phyloP scores from a whole-genome alignment of 2,113 vertebrate genomes.

The Heterotilapia buettikoferi region DNA sequence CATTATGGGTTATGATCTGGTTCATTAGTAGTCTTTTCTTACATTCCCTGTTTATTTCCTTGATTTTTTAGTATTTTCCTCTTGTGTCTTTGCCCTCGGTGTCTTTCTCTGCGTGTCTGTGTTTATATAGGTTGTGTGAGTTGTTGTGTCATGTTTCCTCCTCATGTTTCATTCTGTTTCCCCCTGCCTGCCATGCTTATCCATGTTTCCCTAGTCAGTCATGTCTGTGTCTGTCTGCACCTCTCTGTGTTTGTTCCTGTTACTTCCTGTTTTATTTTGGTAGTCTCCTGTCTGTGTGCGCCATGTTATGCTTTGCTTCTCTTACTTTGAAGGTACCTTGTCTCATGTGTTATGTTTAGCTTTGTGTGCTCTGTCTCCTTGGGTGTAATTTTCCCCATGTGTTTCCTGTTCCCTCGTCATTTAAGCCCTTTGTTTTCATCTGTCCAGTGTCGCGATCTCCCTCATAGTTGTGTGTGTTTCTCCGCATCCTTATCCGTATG shows the following conservation, averaged over 20 bases:
- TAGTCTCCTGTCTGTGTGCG: not conserved
- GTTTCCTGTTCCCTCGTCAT: not conserved
- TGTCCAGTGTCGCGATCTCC: not conserved
- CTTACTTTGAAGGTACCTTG: accelerated
- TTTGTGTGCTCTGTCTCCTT: not conserved
- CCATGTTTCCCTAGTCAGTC: not conserved
- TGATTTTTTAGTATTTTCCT: not conserved
- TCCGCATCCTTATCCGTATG: not conserved
- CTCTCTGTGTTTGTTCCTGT: not conserved
- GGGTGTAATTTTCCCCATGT: not conserved
- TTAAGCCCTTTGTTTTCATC: not conserved
- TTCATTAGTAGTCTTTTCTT: not conserved
- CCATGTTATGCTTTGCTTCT: not conserved
- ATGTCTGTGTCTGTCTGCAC: not conserved
- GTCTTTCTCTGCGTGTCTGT: not conserved
- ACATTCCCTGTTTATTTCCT: not conserved
- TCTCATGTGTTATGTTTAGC: not conserved
- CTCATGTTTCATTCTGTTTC: not conserved
- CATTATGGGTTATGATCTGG: not conserved
- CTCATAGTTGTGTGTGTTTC: not conserved
- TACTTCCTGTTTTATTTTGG: not conserved
- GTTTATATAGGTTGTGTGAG: not conserved
- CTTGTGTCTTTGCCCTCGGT: accelerated
- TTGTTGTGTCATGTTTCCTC: not conserved
- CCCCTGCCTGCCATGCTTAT: not conserved